Conservation (phyloP, 2,888 invertebrate genomes). For the Helobdella robusta region DNA sequence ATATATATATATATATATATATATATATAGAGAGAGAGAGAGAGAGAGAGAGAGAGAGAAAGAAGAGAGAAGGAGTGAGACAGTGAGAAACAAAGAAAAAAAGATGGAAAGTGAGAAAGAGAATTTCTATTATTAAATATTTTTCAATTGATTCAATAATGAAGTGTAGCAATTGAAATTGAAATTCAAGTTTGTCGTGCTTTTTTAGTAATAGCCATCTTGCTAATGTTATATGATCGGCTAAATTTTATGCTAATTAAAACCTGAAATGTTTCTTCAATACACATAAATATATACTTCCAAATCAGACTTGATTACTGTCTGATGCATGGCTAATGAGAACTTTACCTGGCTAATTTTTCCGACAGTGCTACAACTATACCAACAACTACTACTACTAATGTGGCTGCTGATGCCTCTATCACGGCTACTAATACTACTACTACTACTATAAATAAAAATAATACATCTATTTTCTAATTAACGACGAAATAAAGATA, state of each 20-base stretch:
- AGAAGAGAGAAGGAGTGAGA: background rate
- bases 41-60: too few species aligned
- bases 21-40: too few species aligned
- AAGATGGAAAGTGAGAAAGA: background rate
- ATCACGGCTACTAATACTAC: background rate
- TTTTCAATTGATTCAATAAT: background rate
- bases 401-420: background rate
- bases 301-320: too few species aligned
- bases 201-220: background rate
- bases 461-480: background rate
- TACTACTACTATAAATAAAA: background rate
- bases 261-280: too few species aligned
- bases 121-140: background rate
- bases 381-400: background rate
- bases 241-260: too few species aligned
- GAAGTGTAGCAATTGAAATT: background rate
- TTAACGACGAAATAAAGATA: background rate
- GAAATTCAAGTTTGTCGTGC: background rate
- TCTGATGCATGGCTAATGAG: too few species aligned
- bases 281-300: too few species aligned
- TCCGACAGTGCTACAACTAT: too few species aligned
- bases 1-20: too few species aligned
- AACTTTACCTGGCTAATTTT: too few species aligned
- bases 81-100: background rate
- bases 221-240: too few species aligned